These are phyloP conservation scores for Arvicanthis niloticus DNA, from an alignment of 2,113 vertebrate species.

Conservation along the genomic window DNA sequence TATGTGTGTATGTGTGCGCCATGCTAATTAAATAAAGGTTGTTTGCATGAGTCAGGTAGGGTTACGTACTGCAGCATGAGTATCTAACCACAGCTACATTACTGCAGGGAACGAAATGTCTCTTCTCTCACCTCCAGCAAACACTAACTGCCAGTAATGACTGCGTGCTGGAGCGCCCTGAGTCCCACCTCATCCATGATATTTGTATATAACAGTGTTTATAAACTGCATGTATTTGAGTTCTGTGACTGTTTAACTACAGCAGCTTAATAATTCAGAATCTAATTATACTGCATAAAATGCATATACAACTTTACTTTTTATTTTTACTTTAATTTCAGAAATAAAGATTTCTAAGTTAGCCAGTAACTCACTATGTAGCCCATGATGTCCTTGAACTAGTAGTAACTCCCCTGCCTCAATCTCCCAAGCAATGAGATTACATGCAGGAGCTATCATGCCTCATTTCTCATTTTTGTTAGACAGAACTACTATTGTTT, in stretches of 20 bases:
- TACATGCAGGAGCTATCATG: neutral
- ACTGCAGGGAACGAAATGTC: neutral
- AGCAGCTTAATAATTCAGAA: conserved; percentile 23
- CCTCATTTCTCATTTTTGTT: neutral
- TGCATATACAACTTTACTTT: neutral
- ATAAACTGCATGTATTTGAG: neutral
- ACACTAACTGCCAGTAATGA: neutral
- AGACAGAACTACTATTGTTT: neutral
- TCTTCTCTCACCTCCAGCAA: neutral
- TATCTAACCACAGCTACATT: neutral
- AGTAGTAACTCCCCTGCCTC: neutral
- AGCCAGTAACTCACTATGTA: neutral
- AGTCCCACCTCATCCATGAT: neutral
- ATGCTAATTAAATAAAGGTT: neutral
- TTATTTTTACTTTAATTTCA: neutral
- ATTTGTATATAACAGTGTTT: neutral
- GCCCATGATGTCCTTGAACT: neutral
- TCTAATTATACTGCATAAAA: conserved; percentile 16
- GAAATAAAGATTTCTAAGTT: no score
- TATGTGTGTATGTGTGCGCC: neutral
- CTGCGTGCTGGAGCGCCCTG: no score
- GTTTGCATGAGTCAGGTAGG: neutral
- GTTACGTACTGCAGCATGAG: neutral
- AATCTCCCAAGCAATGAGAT: neutral
- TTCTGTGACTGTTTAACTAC: conserved; percentile 4